Conservation (phyloP, 2,113 vertebrate genomes). For the Neotoma lepida region DNA sequence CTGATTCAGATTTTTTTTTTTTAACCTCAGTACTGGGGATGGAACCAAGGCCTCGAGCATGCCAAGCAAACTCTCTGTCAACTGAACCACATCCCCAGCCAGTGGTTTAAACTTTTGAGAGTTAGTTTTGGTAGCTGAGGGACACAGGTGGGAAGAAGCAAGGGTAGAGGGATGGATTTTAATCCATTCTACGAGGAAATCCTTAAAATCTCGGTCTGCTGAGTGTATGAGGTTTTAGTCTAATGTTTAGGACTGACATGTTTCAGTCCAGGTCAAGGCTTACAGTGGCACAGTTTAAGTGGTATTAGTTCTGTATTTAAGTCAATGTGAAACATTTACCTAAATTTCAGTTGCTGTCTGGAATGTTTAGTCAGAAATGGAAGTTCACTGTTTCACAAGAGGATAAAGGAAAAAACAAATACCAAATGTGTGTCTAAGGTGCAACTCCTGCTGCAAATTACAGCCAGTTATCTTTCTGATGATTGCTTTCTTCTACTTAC, state of each 20-base stretch:
- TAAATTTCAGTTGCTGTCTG: constrained; percentile 29
- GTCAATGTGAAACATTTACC: not conserved
- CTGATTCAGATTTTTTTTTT: not conserved
- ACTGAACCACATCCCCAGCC: not conserved
- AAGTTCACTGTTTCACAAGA: constrained; percentile 14
- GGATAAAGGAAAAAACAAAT: not conserved
- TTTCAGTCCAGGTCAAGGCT: not conserved
- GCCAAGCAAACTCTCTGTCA: not conserved
- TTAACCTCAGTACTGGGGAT: not conserved
- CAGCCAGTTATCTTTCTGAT: constrained; percentile 20
- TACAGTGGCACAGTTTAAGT: not conserved
- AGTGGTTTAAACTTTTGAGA: not conserved
- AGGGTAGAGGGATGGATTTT: not conserved
- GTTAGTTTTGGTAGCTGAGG: not conserved
- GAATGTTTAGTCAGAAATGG: constrained; percentile 42
- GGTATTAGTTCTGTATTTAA: not conserved
- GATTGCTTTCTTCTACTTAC: constrained; percentile 25
- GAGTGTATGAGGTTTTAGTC: not conserved
- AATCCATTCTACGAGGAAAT: not conserved
- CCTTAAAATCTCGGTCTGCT: not conserved
- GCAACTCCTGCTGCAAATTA: not conserved
- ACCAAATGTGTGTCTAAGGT: constrained; percentile 21
- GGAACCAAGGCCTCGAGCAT: not conserved
- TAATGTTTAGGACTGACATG: constrained; percentile 17
- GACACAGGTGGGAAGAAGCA: not conserved